These are phyloP conservation scores for Drosophila dunni DNA, from an alignment of 1,140 invertebrate genomes.

Conservation along the genomic window DNA sequence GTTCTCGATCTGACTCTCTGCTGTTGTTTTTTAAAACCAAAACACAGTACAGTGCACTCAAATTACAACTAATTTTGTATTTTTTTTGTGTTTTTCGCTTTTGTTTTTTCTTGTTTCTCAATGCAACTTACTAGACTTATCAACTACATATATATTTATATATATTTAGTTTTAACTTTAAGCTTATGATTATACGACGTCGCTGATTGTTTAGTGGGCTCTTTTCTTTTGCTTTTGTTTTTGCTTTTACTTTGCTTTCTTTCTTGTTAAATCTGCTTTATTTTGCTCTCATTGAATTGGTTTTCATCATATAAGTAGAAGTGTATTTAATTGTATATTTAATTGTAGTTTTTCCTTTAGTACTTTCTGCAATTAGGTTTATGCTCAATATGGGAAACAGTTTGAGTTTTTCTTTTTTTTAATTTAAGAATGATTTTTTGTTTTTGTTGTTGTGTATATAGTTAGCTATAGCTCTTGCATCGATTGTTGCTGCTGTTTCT, in stretches of 20 bases:
- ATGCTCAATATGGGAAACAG: conserved; percentile 33
- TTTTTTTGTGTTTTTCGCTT: background rate
- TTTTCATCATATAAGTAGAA: conserved; percentile 40
- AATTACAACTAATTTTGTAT: conserved; percentile 63
- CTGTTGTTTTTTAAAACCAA: conserved; percentile 78
- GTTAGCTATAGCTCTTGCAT: conserved; percentile 70
- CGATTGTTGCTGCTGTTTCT: conserved; percentile 70
- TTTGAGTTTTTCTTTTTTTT: conserved; percentile 23
- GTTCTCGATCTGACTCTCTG: conserved; percentile 40
- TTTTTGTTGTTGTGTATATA: conserved; percentile 14
- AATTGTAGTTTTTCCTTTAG: conserved; percentile 32
- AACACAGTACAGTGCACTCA: conserved; percentile 80
- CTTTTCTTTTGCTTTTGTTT: conserved; percentile 17
- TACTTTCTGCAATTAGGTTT: conserved; percentile 36
- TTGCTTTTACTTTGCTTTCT: conserved; percentile 11
- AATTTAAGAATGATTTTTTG: conserved; percentile 15
- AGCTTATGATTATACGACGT: conserved; percentile 76
- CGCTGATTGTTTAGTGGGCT: conserved; percentile 81
- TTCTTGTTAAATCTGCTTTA: conserved; percentile 13
- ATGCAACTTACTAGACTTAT: conserved; percentile 62
- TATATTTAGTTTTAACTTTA: conserved; percentile 62
- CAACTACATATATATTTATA: conserved; percentile 51
- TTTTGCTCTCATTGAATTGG: conserved; percentile 48
- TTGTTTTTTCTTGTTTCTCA: conserved; percentile 43
- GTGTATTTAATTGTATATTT: conserved; percentile 48